Evolutionary conservation across 1,140 invertebrate genomes (phyloP).

Genomic region (Caenorhabditis brenneri): DNA sequence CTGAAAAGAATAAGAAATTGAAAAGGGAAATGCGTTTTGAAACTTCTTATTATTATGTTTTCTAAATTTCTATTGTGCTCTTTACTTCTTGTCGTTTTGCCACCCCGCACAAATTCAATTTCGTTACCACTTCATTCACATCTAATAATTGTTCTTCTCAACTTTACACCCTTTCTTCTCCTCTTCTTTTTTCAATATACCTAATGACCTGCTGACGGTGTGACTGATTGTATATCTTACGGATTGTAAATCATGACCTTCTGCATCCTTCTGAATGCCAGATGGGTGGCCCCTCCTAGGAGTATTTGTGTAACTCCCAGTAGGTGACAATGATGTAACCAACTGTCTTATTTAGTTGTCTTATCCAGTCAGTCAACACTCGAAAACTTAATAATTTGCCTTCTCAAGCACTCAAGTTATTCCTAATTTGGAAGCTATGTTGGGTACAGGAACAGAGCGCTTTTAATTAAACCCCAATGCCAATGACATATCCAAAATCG

Average conservation of each 20-base stretch:
- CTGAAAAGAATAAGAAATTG: slow-evolving; percentile 27
- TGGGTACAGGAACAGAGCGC: not conserved
- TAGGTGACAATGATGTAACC: slow-evolving; percentile 40
- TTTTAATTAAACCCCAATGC: slow-evolving; percentile 22
- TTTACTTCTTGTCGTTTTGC: not conserved
- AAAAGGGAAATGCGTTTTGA: not conserved
- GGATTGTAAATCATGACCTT: slow-evolving; percentile 41
- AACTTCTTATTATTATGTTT: slow-evolving; percentile 27
- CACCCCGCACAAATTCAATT: slow-evolving; percentile 13
- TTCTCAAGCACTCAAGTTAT: slow-evolving; percentile 28
- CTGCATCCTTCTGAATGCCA: not conserved
- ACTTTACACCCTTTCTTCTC: slow-evolving; percentile 16
- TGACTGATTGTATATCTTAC: slow-evolving; percentile 39
- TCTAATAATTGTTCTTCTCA: not conserved
- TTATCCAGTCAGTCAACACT: slow-evolving; percentile 40
- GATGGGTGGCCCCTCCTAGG: not conserved
- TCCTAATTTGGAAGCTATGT: not conserved
- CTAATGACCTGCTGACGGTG: slow-evolving; percentile 37
- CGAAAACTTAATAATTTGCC: slow-evolving; percentile 42
- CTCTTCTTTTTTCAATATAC: not conserved
- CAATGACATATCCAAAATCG: slow-evolving; percentile 40
- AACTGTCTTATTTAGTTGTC: not conserved
- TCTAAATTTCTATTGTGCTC: not conserved
- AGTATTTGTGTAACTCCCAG: slow-evolving; percentile 33
- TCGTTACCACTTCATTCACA: slow-evolving; percentile 29